Evolutionary conservation across 2,888 invertebrate species (phyloP).

Genomic region (Scaptomyza polygonia): DNA sequence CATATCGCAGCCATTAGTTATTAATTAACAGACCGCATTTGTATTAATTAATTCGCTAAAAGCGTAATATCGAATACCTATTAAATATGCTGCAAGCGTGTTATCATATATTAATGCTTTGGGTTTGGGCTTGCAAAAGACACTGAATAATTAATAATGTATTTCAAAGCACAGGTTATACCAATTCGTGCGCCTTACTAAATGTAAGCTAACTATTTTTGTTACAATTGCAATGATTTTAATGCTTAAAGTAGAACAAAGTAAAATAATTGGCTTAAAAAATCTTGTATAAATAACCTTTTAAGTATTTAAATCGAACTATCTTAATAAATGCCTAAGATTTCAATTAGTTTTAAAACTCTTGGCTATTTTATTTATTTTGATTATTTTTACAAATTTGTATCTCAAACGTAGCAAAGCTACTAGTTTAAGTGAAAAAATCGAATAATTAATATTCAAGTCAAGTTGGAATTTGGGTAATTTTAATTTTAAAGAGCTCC

Average conservation of each 20-base stretch:
- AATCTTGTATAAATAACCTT: too few relatives aligned
- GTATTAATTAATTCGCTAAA: conserved; percentile 52
- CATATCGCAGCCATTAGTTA: conserved; percentile 57
- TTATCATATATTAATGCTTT: conserved; percentile 29
- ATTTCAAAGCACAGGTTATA: not conserved
- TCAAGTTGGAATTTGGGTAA: conserved; percentile 5
- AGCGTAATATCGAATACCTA: conserved; percentile 15
- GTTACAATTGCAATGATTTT: not conserved
- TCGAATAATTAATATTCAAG: conserved; percentile 4
- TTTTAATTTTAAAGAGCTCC: conserved; percentile 18
- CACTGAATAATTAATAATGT: conserved; percentile 46
- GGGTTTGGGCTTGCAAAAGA: conserved; percentile 29
- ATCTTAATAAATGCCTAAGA: not conserved
- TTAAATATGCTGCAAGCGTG: conserved; percentile 35
- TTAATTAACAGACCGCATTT: conserved; percentile 65
- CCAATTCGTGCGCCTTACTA: not conserved
- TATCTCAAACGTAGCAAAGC: too few relatives aligned
- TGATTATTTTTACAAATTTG: not conserved
- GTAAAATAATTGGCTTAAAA: not conserved
- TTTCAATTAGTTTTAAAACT: not conserved
- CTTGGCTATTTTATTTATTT: not conserved
- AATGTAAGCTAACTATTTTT: not conserved
- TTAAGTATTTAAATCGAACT: not conserved
- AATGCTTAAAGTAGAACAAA: too few relatives aligned
- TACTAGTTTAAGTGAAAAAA: not conserved